Percentiles rank a stretch among this genome's conserved stretches.
Conservation (phyloP, 2,113 vertebrate genomes). For the Scopus umbretta region DNA sequence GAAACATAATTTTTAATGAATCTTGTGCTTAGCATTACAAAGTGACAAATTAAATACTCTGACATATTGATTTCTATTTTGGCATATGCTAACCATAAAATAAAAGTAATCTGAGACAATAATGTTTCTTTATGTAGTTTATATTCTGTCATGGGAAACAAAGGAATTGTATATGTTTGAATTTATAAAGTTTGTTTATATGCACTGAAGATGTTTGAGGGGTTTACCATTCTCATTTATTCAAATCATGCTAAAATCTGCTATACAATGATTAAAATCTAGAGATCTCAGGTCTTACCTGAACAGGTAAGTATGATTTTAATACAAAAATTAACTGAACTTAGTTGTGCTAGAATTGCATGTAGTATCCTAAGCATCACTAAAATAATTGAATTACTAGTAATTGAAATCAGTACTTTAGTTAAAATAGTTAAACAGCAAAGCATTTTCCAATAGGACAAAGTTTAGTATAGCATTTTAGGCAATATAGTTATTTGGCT, state of each 20-base stretch:
- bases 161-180: background rate
- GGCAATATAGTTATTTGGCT: background rate
- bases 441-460: background rate
- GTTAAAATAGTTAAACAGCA: background rate
- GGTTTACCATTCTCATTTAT: background rate
- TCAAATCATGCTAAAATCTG: background rate
- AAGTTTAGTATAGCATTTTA: background rate
- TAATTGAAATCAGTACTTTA: background rate
- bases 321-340: background rate
- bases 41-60: background rate
- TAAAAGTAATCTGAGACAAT: background rate
- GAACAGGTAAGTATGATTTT: background rate
- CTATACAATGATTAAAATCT: background rate
- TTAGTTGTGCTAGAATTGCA: background rate
- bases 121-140: background rate
- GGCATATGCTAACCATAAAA: background rate
- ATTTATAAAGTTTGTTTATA: background rate
- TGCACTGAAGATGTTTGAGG: background rate
- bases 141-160: background rate
- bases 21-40: background rate
- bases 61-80: background rate
- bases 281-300: background rate
- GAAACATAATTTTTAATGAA: constrained; percentile 13
- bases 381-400: background rate
- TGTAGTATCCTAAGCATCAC: background rate